phyloP scores from a whole-genome alignment of 2,113 vertebrate species.

The Labeo catla region DNA sequence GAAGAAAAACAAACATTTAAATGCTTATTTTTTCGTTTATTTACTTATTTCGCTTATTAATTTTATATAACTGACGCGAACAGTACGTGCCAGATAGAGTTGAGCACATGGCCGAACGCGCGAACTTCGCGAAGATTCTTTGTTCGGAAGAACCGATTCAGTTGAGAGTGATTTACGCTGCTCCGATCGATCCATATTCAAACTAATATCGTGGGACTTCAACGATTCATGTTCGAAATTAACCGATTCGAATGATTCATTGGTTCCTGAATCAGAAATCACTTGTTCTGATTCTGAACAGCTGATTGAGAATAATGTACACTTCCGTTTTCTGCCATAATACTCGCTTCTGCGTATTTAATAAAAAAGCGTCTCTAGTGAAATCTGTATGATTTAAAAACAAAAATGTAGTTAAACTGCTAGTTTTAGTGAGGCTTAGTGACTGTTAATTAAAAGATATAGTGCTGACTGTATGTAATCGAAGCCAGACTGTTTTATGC shows the following conservation, averaged over 20 bases:
- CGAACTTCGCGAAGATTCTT: not conserved
- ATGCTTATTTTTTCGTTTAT: not conserved
- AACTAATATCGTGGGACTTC: no score
- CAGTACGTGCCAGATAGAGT: not conserved
- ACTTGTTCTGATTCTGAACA: not conserved
- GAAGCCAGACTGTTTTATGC: not conserved
- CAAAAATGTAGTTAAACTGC: no score
- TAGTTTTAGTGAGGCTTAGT: not conserved
- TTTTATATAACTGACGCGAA: not conserved
- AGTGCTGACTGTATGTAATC: not conserved
- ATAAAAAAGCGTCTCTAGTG: not conserved
- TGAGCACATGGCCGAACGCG: not conserved
- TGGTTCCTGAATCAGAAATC: not conserved
- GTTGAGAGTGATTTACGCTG: no score
- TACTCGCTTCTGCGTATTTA: not conserved
- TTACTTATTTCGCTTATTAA: not conserved
- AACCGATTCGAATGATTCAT: not conserved
- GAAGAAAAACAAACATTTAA: not conserved
- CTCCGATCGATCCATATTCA: not conserved
- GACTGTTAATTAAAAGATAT: not conserved
- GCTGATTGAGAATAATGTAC: not conserved
- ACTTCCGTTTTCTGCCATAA: not conserved
- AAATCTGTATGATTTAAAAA: not conserved
- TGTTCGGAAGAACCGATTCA: not conserved
- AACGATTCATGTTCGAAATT: not conserved